phyloP scores from a whole-genome alignment of 2,888 invertebrate genomes.

The Acronicta psi region DNA sequence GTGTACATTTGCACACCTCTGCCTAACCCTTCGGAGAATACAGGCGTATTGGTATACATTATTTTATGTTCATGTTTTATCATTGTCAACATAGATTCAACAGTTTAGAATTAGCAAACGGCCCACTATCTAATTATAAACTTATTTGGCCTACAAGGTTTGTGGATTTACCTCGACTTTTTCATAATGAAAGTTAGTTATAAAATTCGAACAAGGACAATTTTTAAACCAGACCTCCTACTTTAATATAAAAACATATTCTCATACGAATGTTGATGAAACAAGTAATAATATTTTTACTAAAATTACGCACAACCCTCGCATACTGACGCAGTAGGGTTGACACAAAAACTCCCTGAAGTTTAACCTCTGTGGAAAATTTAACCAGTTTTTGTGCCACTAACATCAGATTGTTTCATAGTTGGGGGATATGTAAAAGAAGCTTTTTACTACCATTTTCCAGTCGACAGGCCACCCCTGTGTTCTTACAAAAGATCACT shows the following conservation, averaged over 20 bases:
- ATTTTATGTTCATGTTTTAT: too few species aligned
- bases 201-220: background rate
- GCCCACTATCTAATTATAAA: background rate
- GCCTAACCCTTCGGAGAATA: too few species aligned
- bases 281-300: conserved; percentile 33
- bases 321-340: conserved; percentile 20
- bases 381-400: conserved; percentile 51
- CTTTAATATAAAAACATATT: background rate
- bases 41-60: too few species aligned
- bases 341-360: conserved; percentile 49
- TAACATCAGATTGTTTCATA: conserved; percentile 47
- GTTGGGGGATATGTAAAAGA: conserved; percentile 45
- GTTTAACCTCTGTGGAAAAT: conserved; percentile 53
- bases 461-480: conserved; percentile 45
- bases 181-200: background rate
- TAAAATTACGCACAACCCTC: conserved; percentile 29
- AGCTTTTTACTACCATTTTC: conserved; percentile 55
- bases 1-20: too few species aligned
- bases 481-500: conserved; percentile 29
- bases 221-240: background rate
- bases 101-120: background rate
- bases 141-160: background rate
- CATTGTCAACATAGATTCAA: too few species aligned
- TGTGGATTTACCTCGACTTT: background rate
- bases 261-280: background rate